Evolutionary conservation across 2,888 invertebrate species (phyloP).

Genomic region (Eristalis intricaria): DNA sequence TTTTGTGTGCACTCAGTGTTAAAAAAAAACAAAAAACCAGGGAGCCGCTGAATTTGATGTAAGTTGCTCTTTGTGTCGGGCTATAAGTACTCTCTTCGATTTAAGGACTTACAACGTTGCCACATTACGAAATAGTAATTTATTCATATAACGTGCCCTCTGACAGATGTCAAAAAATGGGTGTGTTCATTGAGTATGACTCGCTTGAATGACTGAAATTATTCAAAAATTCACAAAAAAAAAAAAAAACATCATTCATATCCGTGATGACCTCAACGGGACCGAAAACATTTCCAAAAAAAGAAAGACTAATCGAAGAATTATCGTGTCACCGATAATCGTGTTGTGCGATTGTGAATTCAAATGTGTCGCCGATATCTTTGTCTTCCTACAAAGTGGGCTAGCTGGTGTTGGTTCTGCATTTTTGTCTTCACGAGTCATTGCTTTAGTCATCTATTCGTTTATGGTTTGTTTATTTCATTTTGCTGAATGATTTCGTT

Average conservation of each 20-base stretch:
- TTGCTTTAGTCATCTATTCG: neutral
- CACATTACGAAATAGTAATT: neutral
- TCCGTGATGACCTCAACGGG: neutral
- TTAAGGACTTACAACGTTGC: neutral
- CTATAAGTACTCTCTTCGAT: neutral
- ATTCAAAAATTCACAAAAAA: neutral
- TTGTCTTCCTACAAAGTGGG: neutral
- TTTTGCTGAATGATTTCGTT: neutral
- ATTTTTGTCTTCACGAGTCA: neutral
- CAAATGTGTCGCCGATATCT: neutral
- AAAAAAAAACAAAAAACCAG: neutral
- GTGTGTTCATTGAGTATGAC: neutral
- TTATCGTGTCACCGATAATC: neutral
- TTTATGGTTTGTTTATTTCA: neutral
- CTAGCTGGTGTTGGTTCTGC: neutral
- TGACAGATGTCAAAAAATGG: neutral
- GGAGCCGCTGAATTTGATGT: slow-evolving; percentile 7
- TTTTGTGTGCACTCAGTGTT: neutral
- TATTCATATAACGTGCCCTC: neutral
- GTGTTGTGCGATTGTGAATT: neutral
- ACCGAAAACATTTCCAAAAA: neutral
- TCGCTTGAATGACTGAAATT: neutral
- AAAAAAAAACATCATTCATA: neutral
- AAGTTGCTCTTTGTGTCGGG: neutral
- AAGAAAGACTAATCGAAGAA: neutral